Percentiles rank a stretch among this genome's conserved stretches.
Conservation (phyloP, 2,797 vertebrate species). For the Brotula barbata region DNA sequence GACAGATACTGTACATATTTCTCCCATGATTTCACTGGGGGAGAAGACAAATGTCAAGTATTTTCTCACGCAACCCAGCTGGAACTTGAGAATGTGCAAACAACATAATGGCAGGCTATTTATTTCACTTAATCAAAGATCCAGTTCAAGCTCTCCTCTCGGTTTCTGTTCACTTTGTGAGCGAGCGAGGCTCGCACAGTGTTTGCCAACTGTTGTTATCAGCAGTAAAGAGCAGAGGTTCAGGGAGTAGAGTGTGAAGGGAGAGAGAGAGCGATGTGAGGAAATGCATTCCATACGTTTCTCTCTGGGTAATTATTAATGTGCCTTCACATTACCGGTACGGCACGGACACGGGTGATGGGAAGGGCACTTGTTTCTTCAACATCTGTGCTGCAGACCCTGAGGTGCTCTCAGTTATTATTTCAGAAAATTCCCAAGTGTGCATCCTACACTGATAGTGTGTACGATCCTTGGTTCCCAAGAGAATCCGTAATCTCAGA, state of each 20-base stretch:
- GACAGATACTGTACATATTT: not conserved
- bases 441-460: not conserved
- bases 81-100: constrained; percentile 54
- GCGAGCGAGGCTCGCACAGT: constrained; percentile 23
- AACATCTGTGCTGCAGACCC: constrained; percentile 6
- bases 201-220: constrained; percentile 57
- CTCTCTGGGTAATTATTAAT: constrained; percentile 73
- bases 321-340: constrained; percentile 38
- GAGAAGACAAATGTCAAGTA: constrained; percentile 17
- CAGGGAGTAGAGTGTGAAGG: constrained; percentile 37
- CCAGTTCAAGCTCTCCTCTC: constrained; percentile 33
- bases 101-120: constrained; percentile 15
- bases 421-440: not conserved
- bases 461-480: constrained; percentile 45
- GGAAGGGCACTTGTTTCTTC: constrained; percentile 1
- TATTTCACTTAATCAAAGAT: constrained; percentile 32
- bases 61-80: constrained; percentile 21
- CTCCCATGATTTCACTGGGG: constrained; percentile 1
- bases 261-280: constrained; percentile 34
- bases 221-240: constrained; percentile 43
- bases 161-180: constrained; percentile 48
- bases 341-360: constrained; percentile 28
- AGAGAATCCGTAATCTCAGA: constrained; percentile 55
- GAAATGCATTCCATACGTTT: constrained; percentile 74
- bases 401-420: constrained; percentile 19